phyloP scores from a whole-genome alignment of 2,113 vertebrate genomes.

The Gambusia holbrooki region DNA sequence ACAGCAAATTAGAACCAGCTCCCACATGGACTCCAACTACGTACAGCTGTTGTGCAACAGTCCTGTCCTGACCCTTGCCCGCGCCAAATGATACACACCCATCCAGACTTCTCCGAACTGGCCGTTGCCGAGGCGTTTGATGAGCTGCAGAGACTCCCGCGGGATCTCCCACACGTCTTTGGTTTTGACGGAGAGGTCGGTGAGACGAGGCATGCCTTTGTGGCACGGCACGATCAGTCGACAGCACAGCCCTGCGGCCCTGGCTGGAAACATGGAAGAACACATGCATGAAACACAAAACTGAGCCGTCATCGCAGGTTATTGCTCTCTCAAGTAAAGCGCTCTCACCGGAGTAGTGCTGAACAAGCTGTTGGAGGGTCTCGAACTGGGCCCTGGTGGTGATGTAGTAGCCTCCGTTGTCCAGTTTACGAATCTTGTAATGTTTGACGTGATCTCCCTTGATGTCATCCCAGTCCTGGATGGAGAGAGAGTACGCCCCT shows the following conservation, averaged over 20 bases:
- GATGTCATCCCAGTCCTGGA: constrained; percentile 98
- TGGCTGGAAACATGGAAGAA: constrained; percentile 79
- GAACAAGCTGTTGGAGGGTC: constrained; percentile 97
- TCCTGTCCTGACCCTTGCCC: constrained; percentile 13
- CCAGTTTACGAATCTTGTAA: constrained; percentile 98
- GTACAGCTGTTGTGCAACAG: constrained; percentile 45
- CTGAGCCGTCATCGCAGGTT: background rate
- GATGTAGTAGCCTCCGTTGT: constrained; percentile 98
- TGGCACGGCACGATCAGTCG: constrained; percentile 97
- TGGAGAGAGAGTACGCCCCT: constrained; percentile 98
- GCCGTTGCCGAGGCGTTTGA: constrained; percentile 99
- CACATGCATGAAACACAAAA: background rate
- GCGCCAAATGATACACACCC: constrained; percentile 85
- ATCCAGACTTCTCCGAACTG: constrained; percentile 99
- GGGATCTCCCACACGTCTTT: constrained; percentile 99
- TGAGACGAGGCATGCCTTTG: constrained; percentile 99
- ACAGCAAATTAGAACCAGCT: background rate
- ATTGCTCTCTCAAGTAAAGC: constrained; percentile 4
- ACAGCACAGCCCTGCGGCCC: constrained; percentile 98
- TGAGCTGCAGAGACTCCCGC: constrained; percentile 98
- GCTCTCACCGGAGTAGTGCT: constrained; percentile 94
- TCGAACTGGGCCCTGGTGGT: constrained; percentile 98
- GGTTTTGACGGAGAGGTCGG: constrained; percentile 99
- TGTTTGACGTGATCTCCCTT: constrained; percentile 99
- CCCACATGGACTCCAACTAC: background rate